Base-by-base conservation (phyloP, 2,113 vertebrate species). In the Indri indri region DNA sequence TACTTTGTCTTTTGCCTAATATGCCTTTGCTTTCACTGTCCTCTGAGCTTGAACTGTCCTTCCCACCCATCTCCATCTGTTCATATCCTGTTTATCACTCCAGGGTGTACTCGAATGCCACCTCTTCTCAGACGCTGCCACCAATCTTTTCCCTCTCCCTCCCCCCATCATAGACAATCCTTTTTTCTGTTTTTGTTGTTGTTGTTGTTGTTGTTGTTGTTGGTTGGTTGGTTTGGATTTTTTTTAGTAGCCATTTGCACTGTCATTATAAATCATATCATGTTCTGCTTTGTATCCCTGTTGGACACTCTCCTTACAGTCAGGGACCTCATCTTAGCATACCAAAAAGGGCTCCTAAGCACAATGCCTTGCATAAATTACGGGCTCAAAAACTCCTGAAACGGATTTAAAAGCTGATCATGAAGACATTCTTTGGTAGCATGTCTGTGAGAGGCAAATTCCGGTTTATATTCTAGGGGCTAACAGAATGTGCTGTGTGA, bases 401-500 rank as follows among this genome's bases (percentile, higher is more conserved):
- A 88, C 66, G 30, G 23, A 76, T 77, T 92, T 90, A 77, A 93
- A 79, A 90, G 50, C 61, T 94, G 13, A 82, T 40, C 65, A 57
- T 37, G 40, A 94, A 86, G 32, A 94, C 13, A 63, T 57, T 96
- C 68, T 47, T 81, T 74, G n/a, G 32, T 85, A 96, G 83, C 65
- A 59, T 73, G 23, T 76, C 83, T 94, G 32, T 93, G 66, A 91
- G n/a, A 94, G 50, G 14, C 22, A 90, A 97, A 85, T 82, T 90
- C 84, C 90, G 37, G 76, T 80, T 96, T 94, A 76, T 90, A 80
- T 80, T 83, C 68, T 42, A 87, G 57, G 77, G 47, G 10, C 37
- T 95, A 84, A 73, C 84, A 96, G 57, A 94, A 92, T 77, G 61
- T 79, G 47, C 65, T 92, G 8, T 82, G 30, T 73, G 85, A 94